Conservation (phyloP, 2,888 invertebrate genomes). For the Noctua pronuba region DNA sequence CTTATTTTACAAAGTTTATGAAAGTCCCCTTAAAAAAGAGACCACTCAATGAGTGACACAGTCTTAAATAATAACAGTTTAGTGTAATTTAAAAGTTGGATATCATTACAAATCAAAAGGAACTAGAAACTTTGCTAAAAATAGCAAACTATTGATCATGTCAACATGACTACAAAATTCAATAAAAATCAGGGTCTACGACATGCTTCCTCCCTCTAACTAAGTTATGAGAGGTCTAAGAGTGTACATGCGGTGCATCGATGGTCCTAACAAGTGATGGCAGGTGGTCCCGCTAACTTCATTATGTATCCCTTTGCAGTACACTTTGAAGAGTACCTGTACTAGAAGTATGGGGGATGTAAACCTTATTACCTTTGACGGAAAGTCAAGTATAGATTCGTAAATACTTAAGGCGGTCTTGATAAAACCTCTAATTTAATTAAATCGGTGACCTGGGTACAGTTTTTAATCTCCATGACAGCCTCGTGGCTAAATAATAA, state of each 20-base stretch:
- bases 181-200: constrained; percentile 15
- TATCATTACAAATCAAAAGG: background rate
- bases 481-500: too few relatives aligned
- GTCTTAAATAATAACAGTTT: background rate
- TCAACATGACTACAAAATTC: background rate
- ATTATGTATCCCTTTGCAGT: constrained; percentile 46
- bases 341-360: constrained; percentile 5
- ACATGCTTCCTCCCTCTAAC: background rate
- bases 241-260: constrained; percentile 41
- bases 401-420: background rate
- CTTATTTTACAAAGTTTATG: too few relatives aligned
- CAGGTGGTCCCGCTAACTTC: constrained; percentile 42
- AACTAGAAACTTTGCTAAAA: background rate
- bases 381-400: background rate
- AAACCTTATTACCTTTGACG: background rate
- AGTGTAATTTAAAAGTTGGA: background rate
- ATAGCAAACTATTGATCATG: background rate
- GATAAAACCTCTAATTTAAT: too few relatives aligned
- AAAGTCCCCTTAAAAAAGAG: background rate
- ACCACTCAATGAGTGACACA: background rate
- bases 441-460: too few relatives aligned
- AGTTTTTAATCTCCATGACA: too few relatives aligned
- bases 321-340: constrained; percentile 12
- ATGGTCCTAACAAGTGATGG: constrained; percentile 30
- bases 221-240: constrained; percentile 39